Evolutionary conservation across 2,888 invertebrate genomes (phyloP), one percentile per base, ranked within the genome.

Genomic region (Trissolcus japonicus): DNA sequence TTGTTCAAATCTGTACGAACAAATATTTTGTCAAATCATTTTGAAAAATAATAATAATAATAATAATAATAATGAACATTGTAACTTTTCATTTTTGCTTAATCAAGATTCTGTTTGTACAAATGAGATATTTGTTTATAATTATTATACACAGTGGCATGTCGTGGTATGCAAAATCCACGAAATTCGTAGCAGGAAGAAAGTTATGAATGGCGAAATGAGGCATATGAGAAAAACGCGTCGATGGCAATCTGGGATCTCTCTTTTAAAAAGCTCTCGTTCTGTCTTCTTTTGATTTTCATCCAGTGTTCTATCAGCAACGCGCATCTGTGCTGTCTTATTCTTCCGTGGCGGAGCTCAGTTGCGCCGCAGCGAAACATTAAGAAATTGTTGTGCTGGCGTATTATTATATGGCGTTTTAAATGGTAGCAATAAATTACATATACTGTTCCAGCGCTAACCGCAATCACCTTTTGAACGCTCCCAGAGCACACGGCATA

Each of bases 351-450:
- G 76, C 56, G 78, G 69, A 60, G 77, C 79, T 80, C 71, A 43
- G 69, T 73, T 74, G 77, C 72, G 78, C 76, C 80, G 51, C 46
- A 75, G 79, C 76, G 80, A 81, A 82, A 84, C 83, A 82, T 85
- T 84, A 84, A 84, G 84, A 84, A 86, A 85, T 85, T 83, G 84
- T 86, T 85, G 82, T 82, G 80, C 83, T 79, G 80, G 81, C 78
- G 82, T 84, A 85, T 85, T 85, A 85, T 86, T 85, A 86, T 85
- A 85, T 83, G 81, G 83, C 84, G 84, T 85, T 86, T 85, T 85
- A 86, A 86, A 86, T 85, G 86, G 86, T 85, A 84, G 83, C 85
- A 83, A 86, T 86, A 85, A 85, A 86, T 86, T 85, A 86, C 82
- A 81, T 81, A 69, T 82, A 82, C 80, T 80, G 80, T 80, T 82